Evolutionary conservation across 2,888 invertebrate genomes (phyloP).

Genomic region (Epinotia ramella): DNA sequence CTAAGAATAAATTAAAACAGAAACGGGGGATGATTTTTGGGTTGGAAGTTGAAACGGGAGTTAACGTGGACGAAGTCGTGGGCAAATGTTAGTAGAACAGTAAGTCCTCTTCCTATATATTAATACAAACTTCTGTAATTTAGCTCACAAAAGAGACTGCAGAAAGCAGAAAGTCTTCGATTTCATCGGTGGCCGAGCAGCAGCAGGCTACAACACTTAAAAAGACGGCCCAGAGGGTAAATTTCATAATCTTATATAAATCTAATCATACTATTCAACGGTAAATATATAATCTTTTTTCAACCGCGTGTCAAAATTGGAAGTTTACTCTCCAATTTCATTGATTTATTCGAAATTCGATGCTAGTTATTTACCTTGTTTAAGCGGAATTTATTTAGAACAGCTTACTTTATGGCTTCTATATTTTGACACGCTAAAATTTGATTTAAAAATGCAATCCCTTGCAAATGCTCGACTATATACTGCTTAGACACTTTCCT

Average conservation of each 20-base stretch:
- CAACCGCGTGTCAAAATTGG: slow-evolving; percentile 11
- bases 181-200: slow-evolving; percentile 73
- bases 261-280: too few relatives aligned
- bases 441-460: not conserved
- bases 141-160: slow-evolving; percentile 79
- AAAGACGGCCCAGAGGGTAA: slow-evolving; percentile 75
- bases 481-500: not conserved
- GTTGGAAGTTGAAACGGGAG: too few relatives aligned
- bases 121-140: slow-evolving; percentile 9
- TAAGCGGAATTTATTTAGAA: not conserved
- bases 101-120: not conserved
- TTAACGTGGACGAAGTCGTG: not conserved
- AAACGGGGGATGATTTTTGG: not conserved
- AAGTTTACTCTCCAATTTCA: not conserved
- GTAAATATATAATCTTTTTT: too few relatives aligned
- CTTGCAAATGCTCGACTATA: slow-evolving; percentile 9
- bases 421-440: slow-evolving; percentile 19
- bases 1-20: not conserved
- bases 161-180: slow-evolving; percentile 80
- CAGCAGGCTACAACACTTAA: slow-evolving; percentile 71
- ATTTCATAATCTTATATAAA: slow-evolving; percentile 38
- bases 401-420: not conserved
- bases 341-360: too few relatives aligned
- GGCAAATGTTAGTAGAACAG: not conserved
- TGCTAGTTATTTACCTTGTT: not conserved